Evolutionary conservation across 2,797 vertebrate genomes (phyloP).

Genomic region (Hypotaenidia okinawae): DNA sequence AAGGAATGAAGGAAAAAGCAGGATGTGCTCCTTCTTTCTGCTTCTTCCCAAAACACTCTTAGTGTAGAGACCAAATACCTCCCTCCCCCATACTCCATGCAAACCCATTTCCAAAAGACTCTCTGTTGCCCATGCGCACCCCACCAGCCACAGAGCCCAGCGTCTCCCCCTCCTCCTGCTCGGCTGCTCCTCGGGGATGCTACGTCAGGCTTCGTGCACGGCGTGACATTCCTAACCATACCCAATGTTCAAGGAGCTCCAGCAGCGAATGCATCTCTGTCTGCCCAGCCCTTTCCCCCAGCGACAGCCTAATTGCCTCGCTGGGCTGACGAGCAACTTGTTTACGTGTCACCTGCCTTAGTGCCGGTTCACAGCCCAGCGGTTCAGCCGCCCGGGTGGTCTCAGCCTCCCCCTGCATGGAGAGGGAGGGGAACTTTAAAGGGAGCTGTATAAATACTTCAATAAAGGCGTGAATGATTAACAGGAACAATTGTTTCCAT

Average conservation of each 20-base stretch:
- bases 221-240: neutral
- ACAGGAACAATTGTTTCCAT: neutral
- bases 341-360: neutral
- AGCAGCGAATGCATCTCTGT: neutral
- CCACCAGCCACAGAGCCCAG: neutral
- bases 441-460: neutral
- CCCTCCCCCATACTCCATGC: rapidly evolving
- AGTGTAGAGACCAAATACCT: neutral
- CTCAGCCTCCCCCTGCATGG: neutral
- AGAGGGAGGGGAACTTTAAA: neutral
- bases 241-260: neutral
- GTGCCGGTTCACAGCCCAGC: neutral
- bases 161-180: neutral
- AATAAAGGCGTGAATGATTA: neutral
- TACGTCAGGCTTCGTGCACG: neutral
- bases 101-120: neutral
- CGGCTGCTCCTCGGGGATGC: neutral
- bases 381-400: rapidly evolving
- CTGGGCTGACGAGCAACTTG: neutral
- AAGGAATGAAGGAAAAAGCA: neutral
- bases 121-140: neutral
- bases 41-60: neutral
- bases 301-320: neutral
- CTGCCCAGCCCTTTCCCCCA: neutral
- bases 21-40: neutral